These are phyloP conservation scores for Drosophila rufa DNA, from an alignment of 1,140 invertebrate genomes.

Conservation along the genomic window DNA sequence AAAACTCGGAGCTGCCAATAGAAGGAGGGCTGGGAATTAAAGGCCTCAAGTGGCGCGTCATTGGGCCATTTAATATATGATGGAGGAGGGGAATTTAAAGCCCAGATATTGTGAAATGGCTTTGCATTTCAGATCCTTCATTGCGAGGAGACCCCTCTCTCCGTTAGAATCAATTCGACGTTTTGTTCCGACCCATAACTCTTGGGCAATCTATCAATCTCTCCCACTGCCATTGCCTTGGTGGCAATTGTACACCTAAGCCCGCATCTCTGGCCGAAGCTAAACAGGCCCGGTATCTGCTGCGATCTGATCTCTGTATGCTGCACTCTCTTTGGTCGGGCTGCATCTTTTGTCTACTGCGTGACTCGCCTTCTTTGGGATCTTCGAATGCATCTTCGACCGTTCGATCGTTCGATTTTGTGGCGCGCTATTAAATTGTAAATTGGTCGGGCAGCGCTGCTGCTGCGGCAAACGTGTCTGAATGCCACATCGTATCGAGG, in stretches of 20 bases:
- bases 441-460: constrained; percentile 78
- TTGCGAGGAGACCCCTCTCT: not conserved
- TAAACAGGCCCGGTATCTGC: constrained; percentile 3
- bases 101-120: not conserved
- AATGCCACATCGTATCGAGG: constrained; percentile 64
- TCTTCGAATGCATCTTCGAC: constrained; percentile 28
- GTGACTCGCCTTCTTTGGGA: constrained; percentile 20
- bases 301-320: constrained; percentile 23
- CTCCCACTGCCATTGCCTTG: not conserved
- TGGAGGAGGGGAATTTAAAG: not conserved
- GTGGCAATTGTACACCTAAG: constrained; percentile 5
- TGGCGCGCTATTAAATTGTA: constrained; percentile 81
- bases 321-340: constrained; percentile 1
- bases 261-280: constrained; percentile 5
- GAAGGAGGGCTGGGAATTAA: constrained; percentile 5
- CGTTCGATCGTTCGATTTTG: constrained; percentile 75
- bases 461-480: constrained; percentile 75
- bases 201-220: constrained; percentile 18
- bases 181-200: not conserved
- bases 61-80: constrained; percentile 11
- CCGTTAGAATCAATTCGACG: not conserved
- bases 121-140: not conserved
- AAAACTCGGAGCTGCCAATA: constrained; percentile 15
- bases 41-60: constrained; percentile 6
- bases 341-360: constrained; percentile 22